Percentiles rank a stretch among this genome's conserved stretches.
phyloP scores from a whole-genome alignment of 1,140 invertebrate species.

The Ostrea denselamellosa region DNA sequence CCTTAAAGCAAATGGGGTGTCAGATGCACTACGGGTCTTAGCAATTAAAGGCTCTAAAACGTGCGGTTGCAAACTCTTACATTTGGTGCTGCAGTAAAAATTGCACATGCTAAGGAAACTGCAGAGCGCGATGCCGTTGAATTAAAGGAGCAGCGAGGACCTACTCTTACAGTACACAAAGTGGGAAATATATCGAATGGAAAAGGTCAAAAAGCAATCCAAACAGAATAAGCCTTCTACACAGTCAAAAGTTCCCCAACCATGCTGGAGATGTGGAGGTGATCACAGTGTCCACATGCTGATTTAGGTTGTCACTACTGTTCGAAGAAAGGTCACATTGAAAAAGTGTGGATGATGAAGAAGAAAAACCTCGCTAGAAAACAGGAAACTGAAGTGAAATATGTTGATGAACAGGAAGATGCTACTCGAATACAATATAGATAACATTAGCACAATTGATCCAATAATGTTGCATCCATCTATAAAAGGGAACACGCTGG shows the following conservation, averaged over 20 bases:
- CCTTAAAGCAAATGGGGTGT: no score
- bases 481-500: neutral
- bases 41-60: no score
- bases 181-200: neutral
- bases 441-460: neutral
- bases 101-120: no score
- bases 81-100: neutral
- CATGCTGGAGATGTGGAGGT: conserved; percentile 45
- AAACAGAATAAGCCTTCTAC: neutral
- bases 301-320: no score
- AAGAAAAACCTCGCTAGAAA: neutral
- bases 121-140: no score
- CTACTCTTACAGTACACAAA: neutral
- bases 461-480: neutral
- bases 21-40: no score
- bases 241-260: neutral
- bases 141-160: no score
- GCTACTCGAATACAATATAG: neutral
- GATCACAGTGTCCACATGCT: neutral
- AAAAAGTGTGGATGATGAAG: neutral
- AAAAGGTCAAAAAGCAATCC: neutral
- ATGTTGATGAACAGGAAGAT: neutral
- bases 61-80: no score
- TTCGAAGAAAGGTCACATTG: no score
- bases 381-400: no score